phyloP scores from a whole-genome alignment of 2,797 vertebrate genomes.

The Sebastes dallii region DNA sequence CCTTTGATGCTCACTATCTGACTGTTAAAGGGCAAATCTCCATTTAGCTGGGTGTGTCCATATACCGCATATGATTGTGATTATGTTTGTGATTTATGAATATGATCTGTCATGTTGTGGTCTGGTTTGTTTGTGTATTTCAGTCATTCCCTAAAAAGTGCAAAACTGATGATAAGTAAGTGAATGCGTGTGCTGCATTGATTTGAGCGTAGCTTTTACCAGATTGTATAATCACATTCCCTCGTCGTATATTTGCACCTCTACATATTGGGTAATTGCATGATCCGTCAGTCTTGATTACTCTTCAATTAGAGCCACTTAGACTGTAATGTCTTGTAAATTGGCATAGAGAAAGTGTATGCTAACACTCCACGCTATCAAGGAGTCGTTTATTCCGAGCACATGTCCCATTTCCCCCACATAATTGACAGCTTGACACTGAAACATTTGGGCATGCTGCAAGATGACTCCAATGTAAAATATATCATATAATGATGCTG shows the following conservation, averaged over 20 bases:
- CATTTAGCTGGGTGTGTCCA: neutral
- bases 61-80: neutral
- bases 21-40: conserved; percentile 23
- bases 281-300: conserved; percentile 16
- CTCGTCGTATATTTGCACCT: neutral
- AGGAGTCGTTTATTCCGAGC: neutral
- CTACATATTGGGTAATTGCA: conserved; percentile 14
- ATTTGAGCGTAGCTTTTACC: neutral
- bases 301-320: conserved; percentile 30
- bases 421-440: conserved; percentile 8
- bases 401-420: neutral
- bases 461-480: neutral
- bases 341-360: neutral
- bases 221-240: neutral
- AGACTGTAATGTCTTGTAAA: conserved; percentile 11
- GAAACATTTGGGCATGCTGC: neutral
- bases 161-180: neutral
- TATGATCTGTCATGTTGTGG: neutral
- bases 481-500: neutral
- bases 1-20: conserved; percentile 14
- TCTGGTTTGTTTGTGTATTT: neutral
- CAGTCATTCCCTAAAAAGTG: neutral
- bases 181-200: neutral
- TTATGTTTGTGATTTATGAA: neutral
- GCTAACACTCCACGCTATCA: neutral